Percentiles rank a stretch among this genome's conserved stretches.
phyloP scores from a whole-genome alignment of 2,113 vertebrate genomes.

The Xiphophorus couchianus region DNA sequence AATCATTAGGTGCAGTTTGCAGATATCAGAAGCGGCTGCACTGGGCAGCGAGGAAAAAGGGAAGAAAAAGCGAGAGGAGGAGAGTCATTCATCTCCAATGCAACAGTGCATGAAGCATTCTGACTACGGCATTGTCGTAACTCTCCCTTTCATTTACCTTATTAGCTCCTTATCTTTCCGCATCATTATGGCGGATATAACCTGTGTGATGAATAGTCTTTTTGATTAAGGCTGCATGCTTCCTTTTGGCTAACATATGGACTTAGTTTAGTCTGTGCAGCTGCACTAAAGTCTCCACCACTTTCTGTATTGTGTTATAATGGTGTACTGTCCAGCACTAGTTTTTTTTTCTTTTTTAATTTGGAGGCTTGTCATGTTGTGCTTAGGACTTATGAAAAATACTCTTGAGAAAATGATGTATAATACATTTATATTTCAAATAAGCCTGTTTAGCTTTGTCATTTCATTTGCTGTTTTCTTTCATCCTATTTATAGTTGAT shows the following conservation, averaged over 20 bases:
- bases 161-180: slow-evolving; percentile 73
- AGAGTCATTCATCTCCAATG: slow-evolving; percentile 70
- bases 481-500: too few relatives aligned
- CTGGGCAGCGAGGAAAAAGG: slow-evolving; percentile 7
- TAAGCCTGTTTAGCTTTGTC: too few relatives aligned
- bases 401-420: background rate
- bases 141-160: slow-evolving; percentile 74
- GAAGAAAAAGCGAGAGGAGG: slow-evolving; percentile 20
- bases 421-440: too few relatives aligned
- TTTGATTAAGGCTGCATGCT: slow-evolving; percentile 65
- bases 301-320: background rate
- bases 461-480: too few relatives aligned
- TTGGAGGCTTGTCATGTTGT: background rate
- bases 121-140: slow-evolving; percentile 69
- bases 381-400: background rate
- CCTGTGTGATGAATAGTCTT: slow-evolving; percentile 70
- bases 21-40: slow-evolving; percentile 2
- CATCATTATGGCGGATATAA: slow-evolving; percentile 68
- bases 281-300: slow-evolving; percentile 19
- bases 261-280: slow-evolving; percentile 29
- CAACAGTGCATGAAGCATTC: slow-evolving; percentile 65
- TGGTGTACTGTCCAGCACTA: slow-evolving; percentile 23
- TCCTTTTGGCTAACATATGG: slow-evolving; percentile 67
- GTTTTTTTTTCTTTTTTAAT: too few relatives aligned
- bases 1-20: background rate